Evolutionary conservation across 2,797 vertebrate genomes (phyloP).

Genomic region (Cephalopachus bancanus): DNA sequence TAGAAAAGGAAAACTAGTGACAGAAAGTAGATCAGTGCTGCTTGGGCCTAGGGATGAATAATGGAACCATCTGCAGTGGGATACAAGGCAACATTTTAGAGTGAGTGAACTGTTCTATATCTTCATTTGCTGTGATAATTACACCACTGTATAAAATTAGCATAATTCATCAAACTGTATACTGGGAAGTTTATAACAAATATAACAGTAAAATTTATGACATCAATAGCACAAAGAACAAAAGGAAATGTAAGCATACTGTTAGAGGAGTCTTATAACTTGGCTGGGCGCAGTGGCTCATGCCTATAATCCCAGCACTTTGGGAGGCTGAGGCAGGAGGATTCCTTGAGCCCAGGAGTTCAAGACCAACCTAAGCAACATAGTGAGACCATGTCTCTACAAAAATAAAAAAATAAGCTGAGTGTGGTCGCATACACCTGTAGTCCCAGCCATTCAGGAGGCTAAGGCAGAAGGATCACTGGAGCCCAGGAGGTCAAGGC

Average conservation of each 20-base stretch:
- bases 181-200: neutral
- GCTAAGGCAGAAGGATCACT: too few species aligned
- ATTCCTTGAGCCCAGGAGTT: too few species aligned
- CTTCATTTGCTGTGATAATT: neutral
- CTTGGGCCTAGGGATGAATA: neutral
- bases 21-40: neutral
- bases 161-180: neutral
- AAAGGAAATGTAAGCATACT: neutral
- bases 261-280: neutral
- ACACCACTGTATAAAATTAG: too few species aligned
- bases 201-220: neutral
- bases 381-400: too few species aligned
- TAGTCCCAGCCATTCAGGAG: too few species aligned
- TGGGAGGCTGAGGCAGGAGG: too few species aligned
- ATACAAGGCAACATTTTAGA: neutral
- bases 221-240: neutral
- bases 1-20: neutral
- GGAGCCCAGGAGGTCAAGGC: too few species aligned
- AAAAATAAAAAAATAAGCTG: too few species aligned
- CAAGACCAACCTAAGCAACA: too few species aligned
- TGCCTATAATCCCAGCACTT: too few species aligned
- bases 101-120: slow-evolving; percentile 2
- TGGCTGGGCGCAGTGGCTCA: too few species aligned
- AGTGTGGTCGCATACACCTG: too few species aligned
- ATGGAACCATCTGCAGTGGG: neutral